phyloP scores from a whole-genome alignment of 1,140 invertebrate genomes.

The Drosophila lini region DNA sequence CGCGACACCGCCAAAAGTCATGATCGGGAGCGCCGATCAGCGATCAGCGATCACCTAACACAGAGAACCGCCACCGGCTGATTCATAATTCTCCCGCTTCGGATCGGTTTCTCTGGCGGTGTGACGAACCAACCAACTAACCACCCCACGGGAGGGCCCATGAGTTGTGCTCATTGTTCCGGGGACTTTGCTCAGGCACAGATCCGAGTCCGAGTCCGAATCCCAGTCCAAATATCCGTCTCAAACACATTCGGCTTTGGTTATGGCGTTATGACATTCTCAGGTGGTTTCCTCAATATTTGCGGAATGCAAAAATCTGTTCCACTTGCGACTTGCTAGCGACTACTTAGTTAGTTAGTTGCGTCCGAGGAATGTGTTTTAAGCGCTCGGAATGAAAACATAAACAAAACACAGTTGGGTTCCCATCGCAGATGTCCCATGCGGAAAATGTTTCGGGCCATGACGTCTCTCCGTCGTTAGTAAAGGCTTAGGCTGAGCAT shows the following conservation, averaged over 20 bases:
- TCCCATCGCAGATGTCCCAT: slow-evolving; percentile 34
- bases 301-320: slow-evolving; percentile 65
- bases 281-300: slow-evolving; percentile 68
- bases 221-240: background rate
- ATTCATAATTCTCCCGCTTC: slow-evolving; percentile 65
- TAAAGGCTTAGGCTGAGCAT: background rate
- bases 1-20: slow-evolving; percentile 71
- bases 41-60: slow-evolving; percentile 43
- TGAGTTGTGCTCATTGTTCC: slow-evolving; percentile 37
- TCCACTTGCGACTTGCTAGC: slow-evolving; percentile 41
- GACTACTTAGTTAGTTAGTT: slow-evolving; percentile 31
- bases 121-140: slow-evolving; percentile 19
- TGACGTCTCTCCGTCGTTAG: background rate
- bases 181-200: slow-evolving; percentile 8
- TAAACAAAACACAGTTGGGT: slow-evolving; percentile 63
- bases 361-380: slow-evolving; percentile 32
- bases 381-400: slow-evolving; percentile 32
- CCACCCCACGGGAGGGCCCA: slow-evolving; percentile 13
- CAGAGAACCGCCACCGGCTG: slow-evolving; percentile 51
- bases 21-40: slow-evolving; percentile 59
- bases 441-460: background rate
- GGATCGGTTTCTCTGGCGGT: slow-evolving; percentile 38
- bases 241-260: slow-evolving; percentile 18
- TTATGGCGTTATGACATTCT: slow-evolving; percentile 62
- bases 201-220: background rate